These are phyloP conservation scores for Somateria mollissima DNA, from an alignment of 2,797 vertebrate species.

Conservation along the genomic window DNA sequence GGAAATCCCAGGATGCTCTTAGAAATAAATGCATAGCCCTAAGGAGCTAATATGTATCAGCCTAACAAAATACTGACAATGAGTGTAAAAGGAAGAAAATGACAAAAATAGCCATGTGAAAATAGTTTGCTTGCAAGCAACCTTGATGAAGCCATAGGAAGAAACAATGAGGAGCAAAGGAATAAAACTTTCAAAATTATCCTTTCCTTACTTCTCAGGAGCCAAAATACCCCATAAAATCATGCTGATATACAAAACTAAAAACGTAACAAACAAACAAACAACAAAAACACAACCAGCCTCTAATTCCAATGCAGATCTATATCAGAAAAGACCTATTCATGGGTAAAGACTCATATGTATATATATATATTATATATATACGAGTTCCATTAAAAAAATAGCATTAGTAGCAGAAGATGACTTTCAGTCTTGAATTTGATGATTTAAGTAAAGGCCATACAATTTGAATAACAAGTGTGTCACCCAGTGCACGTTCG, in stretches of 20 bases:
- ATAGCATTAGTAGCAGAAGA: background rate
- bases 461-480: background rate
- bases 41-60: background rate
- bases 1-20: background rate
- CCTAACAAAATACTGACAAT: background rate
- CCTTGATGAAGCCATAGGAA: background rate
- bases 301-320: background rate
- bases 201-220: background rate
- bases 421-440: background rate
- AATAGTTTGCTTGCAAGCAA: background rate
- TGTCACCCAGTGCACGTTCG: background rate
- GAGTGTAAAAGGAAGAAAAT: slow-evolving; percentile 17
- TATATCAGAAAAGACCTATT: background rate
- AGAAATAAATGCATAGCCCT: background rate
- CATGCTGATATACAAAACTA: background rate
- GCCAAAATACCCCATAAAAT: background rate
- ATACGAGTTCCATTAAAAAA: background rate
- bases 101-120: background rate
- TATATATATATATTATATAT: background rate
- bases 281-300: too few relatives aligned
- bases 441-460: background rate
- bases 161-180: background rate
- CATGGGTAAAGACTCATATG: background rate
- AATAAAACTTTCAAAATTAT: background rate
- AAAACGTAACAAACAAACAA: too few relatives aligned